phyloP scores from a whole-genome alignment of 2,888 invertebrate genomes.

The Leucania comma region DNA sequence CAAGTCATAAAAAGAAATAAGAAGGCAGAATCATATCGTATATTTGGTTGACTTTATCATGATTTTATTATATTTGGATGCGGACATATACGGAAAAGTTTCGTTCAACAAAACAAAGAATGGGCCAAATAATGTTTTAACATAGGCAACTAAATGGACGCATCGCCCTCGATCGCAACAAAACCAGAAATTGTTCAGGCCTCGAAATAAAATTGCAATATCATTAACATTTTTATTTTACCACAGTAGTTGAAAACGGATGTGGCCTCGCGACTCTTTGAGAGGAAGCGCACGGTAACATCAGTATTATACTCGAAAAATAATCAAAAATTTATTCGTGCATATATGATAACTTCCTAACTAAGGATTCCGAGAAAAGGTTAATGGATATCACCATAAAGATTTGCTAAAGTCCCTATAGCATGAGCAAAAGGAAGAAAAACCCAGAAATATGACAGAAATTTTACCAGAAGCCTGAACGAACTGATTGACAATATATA shows the following conservation, averaged over 20 bases:
- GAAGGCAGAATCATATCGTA: conserved; percentile 26
- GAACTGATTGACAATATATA: too few species aligned
- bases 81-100: conserved; percentile 41
- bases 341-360: background rate
- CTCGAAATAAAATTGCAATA: conserved; percentile 68
- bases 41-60: conserved; percentile 32
- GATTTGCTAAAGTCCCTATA: background rate
- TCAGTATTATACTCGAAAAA: background rate
- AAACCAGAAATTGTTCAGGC: conserved; percentile 71
- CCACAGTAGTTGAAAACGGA: conserved; percentile 69
- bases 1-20: conserved; percentile 32
- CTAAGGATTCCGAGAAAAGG: background rate
- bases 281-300: conserved; percentile 64
- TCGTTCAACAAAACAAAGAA: conserved; percentile 12
- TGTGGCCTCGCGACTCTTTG: conserved; percentile 62
- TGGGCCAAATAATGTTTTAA: conserved; percentile 34
- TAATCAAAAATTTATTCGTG: background rate
- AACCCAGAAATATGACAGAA: background rate
- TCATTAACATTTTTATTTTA: conserved; percentile 75
- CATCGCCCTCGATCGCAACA: conserved; percentile 64
- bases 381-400: background rate
- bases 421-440: background rate
- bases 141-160: conserved; percentile 19
- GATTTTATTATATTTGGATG: background rate
- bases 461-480: background rate